Evolutionary conservation across 2,888 invertebrate genomes (phyloP).

Genomic region (Aleiodes alternator): DNA sequence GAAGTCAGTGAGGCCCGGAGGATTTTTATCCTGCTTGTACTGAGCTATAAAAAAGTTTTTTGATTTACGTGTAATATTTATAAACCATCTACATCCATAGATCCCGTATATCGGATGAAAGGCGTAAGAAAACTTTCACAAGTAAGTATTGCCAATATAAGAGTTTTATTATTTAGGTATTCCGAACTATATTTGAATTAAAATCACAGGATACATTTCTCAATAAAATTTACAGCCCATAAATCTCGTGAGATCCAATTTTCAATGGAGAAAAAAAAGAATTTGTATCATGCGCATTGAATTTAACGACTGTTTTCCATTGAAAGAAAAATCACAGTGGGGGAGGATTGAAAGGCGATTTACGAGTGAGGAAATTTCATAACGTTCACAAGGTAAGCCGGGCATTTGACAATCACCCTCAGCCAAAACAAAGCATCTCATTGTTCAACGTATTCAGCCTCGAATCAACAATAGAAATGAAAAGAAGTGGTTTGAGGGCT

Average conservation of each 20-base stretch:
- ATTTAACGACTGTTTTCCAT: slow-evolving; percentile 21
- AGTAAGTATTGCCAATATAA: slow-evolving; percentile 16
- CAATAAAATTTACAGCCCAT: slow-evolving; percentile 7
- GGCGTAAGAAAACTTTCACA: background rate
- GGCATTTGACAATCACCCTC: slow-evolving; percentile 7
- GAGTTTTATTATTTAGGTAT: slow-evolving; percentile 31
- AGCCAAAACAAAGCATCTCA: background rate
- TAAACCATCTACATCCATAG: slow-evolving; percentile 12
- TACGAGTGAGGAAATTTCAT: slow-evolving; percentile 24
- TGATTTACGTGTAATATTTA: slow-evolving; percentile 32
- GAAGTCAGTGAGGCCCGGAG: slow-evolving; percentile 9
- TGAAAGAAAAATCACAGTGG: background rate
- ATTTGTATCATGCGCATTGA: slow-evolving; percentile 5
- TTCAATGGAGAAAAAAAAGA: slow-evolving; percentile 1
- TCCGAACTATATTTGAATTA: slow-evolving; percentile 7
- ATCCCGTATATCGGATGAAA: slow-evolving; percentile 29
- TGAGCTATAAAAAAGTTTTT: slow-evolving; percentile 22
- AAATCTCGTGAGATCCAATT: slow-evolving; percentile 1
- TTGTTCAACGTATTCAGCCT: slow-evolving; percentile 6
- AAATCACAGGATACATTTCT: background rate
- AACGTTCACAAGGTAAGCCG: slow-evolving; percentile 11
- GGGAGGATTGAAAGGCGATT: background rate
- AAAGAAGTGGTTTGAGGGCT: slow-evolving; percentile 43
- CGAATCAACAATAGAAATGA: slow-evolving; percentile 30
- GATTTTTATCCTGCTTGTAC: slow-evolving; percentile 12